Conservation (phyloP, 2,113 vertebrate species). For the Rhinolophus ferrumequinum region DNA sequence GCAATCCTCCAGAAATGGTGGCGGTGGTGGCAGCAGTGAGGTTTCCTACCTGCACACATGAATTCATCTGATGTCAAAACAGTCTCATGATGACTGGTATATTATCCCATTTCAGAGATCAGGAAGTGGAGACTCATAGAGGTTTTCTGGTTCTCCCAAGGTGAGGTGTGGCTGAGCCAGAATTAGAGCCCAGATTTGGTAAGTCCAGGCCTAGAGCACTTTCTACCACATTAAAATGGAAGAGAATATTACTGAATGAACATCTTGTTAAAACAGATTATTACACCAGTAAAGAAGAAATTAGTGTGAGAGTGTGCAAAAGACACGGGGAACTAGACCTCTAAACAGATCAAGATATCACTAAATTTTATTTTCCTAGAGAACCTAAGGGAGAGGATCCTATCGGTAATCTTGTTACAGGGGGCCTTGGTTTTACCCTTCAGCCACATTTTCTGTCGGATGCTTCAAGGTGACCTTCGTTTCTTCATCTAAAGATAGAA, state of each 20-base stretch:
- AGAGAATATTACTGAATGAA: neutral
- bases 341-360: neutral
- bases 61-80: neutral
- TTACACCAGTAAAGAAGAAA: neutral
- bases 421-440: neutral
- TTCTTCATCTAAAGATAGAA: constrained; percentile 15
- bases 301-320: neutral
- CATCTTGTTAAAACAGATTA: neutral
- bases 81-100: neutral
- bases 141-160: neutral
- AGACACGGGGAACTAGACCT: neutral
- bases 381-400: neutral
- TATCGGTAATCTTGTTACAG: neutral
- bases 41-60: neutral
- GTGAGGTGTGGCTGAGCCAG: neutral
- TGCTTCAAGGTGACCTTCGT: neutral
- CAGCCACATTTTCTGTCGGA: neutral
- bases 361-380: neutral
- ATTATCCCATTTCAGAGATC: neutral
- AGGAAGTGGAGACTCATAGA: neutral
- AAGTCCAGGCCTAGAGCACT: neutral
- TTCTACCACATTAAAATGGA: neutral
- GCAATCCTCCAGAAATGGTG: neutral
- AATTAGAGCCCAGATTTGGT: neutral
- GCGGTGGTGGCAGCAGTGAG: neutral